A percentile compares a stretch with the other conserved stretches of the same genome.
Conservation (phyloP, 2,113 vertebrate species). For the Gymnarchus niloticus region DNA sequence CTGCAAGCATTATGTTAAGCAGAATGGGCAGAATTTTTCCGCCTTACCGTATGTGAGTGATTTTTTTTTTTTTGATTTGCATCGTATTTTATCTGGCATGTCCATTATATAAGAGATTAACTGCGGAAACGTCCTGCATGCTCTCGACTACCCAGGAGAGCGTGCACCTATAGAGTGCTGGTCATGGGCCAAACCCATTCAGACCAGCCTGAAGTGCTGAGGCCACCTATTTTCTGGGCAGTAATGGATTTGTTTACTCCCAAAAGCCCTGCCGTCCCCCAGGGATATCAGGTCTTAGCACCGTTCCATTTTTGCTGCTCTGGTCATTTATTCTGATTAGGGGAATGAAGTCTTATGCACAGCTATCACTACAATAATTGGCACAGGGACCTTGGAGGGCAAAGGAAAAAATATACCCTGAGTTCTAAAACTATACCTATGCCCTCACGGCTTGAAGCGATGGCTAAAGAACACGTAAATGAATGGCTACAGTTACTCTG, state of each 20-base stretch:
- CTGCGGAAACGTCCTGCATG: slow-evolving; percentile 23
- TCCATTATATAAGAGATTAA: slow-evolving; percentile 53
- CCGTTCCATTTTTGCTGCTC: slow-evolving; percentile 64
- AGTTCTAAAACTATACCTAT: slow-evolving; percentile 27
- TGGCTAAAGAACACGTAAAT: background rate
- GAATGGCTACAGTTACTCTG: background rate
- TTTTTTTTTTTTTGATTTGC: slow-evolving; percentile 37
- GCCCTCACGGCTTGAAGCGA: slow-evolving; percentile 35
- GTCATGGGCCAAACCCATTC: slow-evolving; percentile 50
- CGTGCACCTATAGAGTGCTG: slow-evolving; percentile 41
- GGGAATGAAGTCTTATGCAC: slow-evolving; percentile 59
- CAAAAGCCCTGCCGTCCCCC: slow-evolving; percentile 43
- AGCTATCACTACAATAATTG: slow-evolving; percentile 58
- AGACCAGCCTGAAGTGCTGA: slow-evolving; percentile 60
- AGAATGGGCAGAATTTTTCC: slow-evolving; percentile 49
- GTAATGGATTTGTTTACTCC: slow-evolving; percentile 67
- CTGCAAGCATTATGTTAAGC: slow-evolving; percentile 43
- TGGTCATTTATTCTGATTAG: slow-evolving; percentile 73
- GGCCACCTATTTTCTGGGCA: slow-evolving; percentile 48
- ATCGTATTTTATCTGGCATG: slow-evolving; percentile 35
- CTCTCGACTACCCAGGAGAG: slow-evolving; percentile 39
- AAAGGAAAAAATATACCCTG: slow-evolving; percentile 45
- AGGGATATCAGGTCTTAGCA: slow-evolving; percentile 54
- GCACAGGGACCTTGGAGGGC: slow-evolving; percentile 56
- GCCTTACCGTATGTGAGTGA: slow-evolving; percentile 52